Evolutionary conservation across 2,888 invertebrate genomes (phyloP).

Genomic region (Smittia aterrima): DNA sequence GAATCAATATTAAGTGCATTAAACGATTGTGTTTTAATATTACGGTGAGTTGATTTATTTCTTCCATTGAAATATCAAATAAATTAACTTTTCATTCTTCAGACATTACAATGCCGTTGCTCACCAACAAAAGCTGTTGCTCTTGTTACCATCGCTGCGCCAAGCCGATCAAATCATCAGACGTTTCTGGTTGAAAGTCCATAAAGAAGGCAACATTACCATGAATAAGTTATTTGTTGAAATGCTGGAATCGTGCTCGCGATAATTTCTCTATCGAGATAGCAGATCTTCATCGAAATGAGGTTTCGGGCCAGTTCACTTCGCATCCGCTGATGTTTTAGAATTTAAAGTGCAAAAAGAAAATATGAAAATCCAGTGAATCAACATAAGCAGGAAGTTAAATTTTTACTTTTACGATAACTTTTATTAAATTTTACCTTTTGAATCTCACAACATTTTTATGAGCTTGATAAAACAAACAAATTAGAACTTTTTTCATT

Average conservation of each 20-base stretch:
- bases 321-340: conserved; percentile 19
- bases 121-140: conserved; percentile 80
- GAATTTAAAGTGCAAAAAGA: conserved; percentile 9
- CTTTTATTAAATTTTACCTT: not conserved
- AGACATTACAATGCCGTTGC: conserved; percentile 71
- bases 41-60: conserved; percentile 58
- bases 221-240: conserved; percentile 97
- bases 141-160: conserved; percentile 82
- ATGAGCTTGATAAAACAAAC: not conserved
- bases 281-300: no score
- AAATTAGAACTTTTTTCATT: not conserved
- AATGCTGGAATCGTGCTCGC: conserved; percentile 76
- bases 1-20: conserved; percentile 84
- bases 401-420: not conserved
- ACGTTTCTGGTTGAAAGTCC: conserved; percentile 85
- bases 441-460: not conserved
- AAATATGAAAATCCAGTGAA: conserved; percentile 3
- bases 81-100: conserved; percentile 44
- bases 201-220: conserved; percentile 81
- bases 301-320: not conserved
- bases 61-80: not conserved
- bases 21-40: conserved; percentile 79
- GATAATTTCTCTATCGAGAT: conserved; percentile 43
- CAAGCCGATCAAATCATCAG: conserved; percentile 88
- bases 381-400: not conserved